A percentile compares a stretch with the other conserved stretches of the same genome.
These are phyloP conservation scores for Byasa hedistus DNA, from an alignment of 2,888 invertebrate species.

Conservation along the genomic window DNA sequence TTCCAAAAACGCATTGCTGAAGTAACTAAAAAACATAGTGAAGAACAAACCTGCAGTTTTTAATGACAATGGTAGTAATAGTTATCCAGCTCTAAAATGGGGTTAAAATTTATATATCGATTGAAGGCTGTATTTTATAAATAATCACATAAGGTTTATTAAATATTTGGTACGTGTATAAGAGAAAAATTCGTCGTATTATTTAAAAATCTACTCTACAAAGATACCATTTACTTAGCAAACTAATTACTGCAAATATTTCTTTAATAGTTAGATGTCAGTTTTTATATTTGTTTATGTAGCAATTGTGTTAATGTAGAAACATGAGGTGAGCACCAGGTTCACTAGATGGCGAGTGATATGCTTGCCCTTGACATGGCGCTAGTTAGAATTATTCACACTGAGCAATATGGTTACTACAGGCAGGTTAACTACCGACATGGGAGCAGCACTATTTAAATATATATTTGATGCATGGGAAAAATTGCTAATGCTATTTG, in stretches of 20 bases:
- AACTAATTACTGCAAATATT: neutral
- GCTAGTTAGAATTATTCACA: too few species aligned
- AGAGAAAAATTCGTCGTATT: neutral
- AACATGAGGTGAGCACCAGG: too few species aligned
- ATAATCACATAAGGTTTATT: neutral
- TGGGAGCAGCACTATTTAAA: too few species aligned
- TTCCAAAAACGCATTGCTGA: slow-evolving; percentile 53
- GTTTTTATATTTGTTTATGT: too few species aligned
- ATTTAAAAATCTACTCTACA: neutral
- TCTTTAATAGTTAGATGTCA: neutral
- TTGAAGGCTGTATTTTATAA: neutral
- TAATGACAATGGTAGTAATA: neutral
- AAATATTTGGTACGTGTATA: neutral
- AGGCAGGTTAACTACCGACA: too few species aligned
- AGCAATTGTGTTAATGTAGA: too few species aligned
- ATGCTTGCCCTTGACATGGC: too few species aligned
- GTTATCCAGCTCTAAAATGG: neutral
- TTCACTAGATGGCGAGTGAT: too few species aligned
- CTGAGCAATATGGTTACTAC: too few species aligned
- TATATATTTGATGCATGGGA: too few species aligned
- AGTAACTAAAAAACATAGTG: slow-evolving; percentile 36
- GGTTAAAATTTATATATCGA: neutral
- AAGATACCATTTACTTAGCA: neutral
- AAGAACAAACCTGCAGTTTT: neutral
- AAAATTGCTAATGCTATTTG: too few species aligned